Base-by-base conservation (phyloP, 2,797 vertebrate genomes). In the Lepus townsendii region DNA sequence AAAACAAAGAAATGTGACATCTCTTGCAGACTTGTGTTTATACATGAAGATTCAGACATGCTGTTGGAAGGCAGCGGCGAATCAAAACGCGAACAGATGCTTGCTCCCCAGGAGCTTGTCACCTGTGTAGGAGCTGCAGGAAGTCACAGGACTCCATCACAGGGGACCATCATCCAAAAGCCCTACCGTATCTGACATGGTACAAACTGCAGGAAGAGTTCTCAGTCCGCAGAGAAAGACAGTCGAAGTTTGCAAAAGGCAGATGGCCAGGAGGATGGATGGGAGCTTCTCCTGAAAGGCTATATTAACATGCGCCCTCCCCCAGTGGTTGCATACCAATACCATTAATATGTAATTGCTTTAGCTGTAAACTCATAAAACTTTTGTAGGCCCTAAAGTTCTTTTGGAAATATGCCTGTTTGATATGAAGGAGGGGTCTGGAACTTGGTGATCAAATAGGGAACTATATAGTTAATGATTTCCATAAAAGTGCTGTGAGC, bases 351-450 rank as follows among this genome's bases (percentile, higher is more conserved):
- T 75, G 68, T 83, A 91, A 91, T 87, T 30, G 79, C 42, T 47
- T n/a, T n/a, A 85, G 62, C 65, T 78, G 14, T 85, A 83, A 93
- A 79, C 69, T 63, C 80, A 66, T 77, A 92, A 92, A 76, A 84
- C 52, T 69, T 95, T 89, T 80, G 83, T 83, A 91, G 72, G 76
- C 20, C 17, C 77, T 93, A n/a, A 88, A 35, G 47, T 91, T 79
- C 68, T 95, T 89, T 95, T 78, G 93, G 91, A 95, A 93, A 66
- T n/a, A 35, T n/a, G 83, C 80, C 89, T 65, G 35, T 35, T 91
- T 91, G 76, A 93, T 93, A 73, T 60, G 89, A 91, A 71, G 20
- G 66, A 78, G 52, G 35, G 30, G 27, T 65, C 65, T 95, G 87
- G 77, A 91, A 42, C 54, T 22, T 38, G 26, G 76, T 35, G 72